Evolutionary conservation across 1,140 invertebrate genomes (phyloP).

Genomic region (Ridgeia piscesae): DNA sequence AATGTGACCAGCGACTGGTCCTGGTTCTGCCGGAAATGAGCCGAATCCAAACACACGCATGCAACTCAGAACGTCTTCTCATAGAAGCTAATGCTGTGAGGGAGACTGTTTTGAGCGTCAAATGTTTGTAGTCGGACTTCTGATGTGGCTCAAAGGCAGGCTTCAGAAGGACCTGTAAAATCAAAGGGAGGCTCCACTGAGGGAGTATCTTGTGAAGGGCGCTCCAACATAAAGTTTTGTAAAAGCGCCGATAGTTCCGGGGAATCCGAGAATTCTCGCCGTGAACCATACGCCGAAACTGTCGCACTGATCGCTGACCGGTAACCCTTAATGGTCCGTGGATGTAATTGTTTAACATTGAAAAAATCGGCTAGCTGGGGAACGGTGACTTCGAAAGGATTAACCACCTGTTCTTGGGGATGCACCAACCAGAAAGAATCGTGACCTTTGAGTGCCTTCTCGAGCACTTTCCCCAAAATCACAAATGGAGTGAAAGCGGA

Average conservation of each 20-base stretch:
- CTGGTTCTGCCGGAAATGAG: not conserved
- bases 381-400: not conserved
- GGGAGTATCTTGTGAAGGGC: too few relatives aligned
- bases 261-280: too few relatives aligned
- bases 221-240: too few relatives aligned
- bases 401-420: not conserved
- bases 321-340: not conserved
- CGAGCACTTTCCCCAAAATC: not conserved
- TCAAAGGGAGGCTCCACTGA: not conserved
- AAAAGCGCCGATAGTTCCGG: too few relatives aligned
- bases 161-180: not conserved
- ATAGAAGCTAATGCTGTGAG: slow-evolving; percentile 18
- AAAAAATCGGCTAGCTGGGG: not conserved
- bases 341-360: not conserved
- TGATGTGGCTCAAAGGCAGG: slow-evolving; percentile 17
- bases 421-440: not conserved
- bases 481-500: not conserved
- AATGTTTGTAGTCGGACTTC: slow-evolving; percentile 18
- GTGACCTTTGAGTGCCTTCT: not conserved
- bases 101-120: slow-evolving; percentile 18
- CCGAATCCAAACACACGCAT: not conserved
- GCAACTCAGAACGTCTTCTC: not conserved
- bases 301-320: not conserved
- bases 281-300: too few relatives aligned
- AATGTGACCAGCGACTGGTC: not conserved